Evolutionary conservation across 2,888 invertebrate genomes (phyloP).

Genomic region (Hanleya hanleyi): DNA sequence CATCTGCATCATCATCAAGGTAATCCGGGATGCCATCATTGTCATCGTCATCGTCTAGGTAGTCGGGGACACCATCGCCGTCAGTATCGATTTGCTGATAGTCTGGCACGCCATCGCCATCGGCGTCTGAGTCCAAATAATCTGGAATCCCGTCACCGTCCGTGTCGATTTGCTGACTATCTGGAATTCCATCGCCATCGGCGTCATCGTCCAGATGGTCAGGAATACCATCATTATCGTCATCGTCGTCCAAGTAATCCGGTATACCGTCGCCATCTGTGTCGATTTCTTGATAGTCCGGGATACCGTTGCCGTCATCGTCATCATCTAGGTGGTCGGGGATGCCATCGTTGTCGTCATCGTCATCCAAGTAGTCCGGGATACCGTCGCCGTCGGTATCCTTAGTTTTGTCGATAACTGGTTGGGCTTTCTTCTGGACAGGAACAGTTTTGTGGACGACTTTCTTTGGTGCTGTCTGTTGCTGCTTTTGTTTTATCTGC

Average conservation of each 20-base stretch:
- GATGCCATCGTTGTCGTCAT: constrained; percentile 59
- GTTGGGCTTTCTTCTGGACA: constrained; percentile 16
- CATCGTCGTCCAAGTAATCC: constrained; percentile 52
- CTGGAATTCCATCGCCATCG: constrained; percentile 55
- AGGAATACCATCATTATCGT: constrained; percentile 53
- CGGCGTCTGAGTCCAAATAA: constrained; percentile 31
- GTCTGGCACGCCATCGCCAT: constrained; percentile 50
- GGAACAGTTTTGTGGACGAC: constrained; percentile 2
- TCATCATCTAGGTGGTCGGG: constrained; percentile 47
- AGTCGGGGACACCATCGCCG: constrained; percentile 66
- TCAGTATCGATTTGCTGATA: constrained; percentile 41
- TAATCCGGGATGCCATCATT: constrained; percentile 50
- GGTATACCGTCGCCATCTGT: constrained; percentile 45
- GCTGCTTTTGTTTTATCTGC: too few species aligned
- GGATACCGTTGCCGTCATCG: constrained; percentile 62
- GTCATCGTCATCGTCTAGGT: constrained; percentile 55
- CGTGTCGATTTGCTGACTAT: constrained; percentile 43
- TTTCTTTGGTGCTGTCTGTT: neutral
- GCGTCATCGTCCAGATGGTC: constrained; percentile 41
- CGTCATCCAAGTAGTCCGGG: constrained; percentile 48
- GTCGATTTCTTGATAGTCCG: constrained; percentile 44
- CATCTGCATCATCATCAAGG: constrained; percentile 50
- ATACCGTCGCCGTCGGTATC: constrained; percentile 56
- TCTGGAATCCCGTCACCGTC: constrained; percentile 58
- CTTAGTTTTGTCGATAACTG: constrained; percentile 24